These are phyloP conservation scores for Larimichthys polyactis DNA, from an alignment of 2,113 vertebrate species.

Conservation along the genomic window DNA sequence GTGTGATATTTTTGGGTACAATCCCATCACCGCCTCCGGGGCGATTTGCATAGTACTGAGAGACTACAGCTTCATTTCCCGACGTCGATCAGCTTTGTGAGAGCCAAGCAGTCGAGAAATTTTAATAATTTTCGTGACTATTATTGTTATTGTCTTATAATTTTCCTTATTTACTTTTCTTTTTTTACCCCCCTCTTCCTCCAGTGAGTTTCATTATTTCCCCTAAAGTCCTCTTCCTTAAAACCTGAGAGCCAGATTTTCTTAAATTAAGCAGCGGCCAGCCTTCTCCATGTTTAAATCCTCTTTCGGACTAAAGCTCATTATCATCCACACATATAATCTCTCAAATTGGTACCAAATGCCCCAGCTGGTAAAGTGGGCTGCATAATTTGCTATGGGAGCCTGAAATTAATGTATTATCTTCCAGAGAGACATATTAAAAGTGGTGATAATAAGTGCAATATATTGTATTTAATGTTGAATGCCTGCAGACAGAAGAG, in stretches of 20 bases:
- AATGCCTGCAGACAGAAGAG: conserved; percentile 36
- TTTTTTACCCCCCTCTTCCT: neutral
- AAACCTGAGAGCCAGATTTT: conserved; percentile 68
- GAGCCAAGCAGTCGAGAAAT: conserved; percentile 40
- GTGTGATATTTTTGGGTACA: conserved; percentile 66
- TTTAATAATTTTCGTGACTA: conserved; percentile 44
- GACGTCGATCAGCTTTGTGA: conserved; percentile 21
- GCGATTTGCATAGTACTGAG: conserved; percentile 48
- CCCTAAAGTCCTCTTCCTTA: conserved; percentile 31
- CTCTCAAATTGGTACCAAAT: conserved; percentile 76
- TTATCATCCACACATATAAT: conserved; percentile 84
- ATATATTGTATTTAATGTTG: conserved; percentile 39
- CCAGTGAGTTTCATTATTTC: conserved; percentile 11
- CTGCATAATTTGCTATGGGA: conserved; percentile 65
- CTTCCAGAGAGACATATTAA: conserved; percentile 59
- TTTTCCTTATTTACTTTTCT: conserved; percentile 47
- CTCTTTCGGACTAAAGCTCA: conserved; percentile 80
- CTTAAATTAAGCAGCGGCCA: conserved; percentile 66
- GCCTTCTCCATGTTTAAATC: conserved; percentile 77
- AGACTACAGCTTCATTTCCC: conserved; percentile 50
- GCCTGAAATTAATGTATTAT: conserved; percentile 66
- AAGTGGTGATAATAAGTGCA: conserved; percentile 41
- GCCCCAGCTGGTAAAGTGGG: conserved; percentile 66
- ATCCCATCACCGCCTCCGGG: conserved; percentile 48
- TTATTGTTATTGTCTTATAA: conserved; percentile 48